A percentile compares a stretch with the other conserved stretches of the same genome.
Conservation (phyloP, 2,797 vertebrate species). For the Graptemys geographica region DNA sequence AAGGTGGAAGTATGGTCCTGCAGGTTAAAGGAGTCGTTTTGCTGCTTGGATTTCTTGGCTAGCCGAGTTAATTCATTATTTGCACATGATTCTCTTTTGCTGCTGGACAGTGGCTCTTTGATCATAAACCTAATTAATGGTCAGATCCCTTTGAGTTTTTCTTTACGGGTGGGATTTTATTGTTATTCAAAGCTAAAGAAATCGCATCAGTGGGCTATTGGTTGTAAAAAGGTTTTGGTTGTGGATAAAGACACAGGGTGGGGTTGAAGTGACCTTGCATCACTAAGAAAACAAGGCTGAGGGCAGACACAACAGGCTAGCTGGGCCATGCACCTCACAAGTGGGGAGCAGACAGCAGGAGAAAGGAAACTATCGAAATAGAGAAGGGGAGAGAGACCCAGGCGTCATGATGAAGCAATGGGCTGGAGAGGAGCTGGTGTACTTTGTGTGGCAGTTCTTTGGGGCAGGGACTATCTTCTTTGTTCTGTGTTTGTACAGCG, state of each 20-base stretch:
- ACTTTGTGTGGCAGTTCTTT: neutral
- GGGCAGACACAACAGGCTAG: neutral
- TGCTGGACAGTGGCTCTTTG: constrained; percentile 66
- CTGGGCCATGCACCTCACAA: neutral
- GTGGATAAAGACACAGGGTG: neutral
- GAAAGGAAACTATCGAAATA: neutral
- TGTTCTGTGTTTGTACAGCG: neutral
- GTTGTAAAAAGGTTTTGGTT: constrained; percentile 9
- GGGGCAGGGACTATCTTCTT: neutral
- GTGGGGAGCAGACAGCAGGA: neutral
- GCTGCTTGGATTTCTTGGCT: constrained; percentile 71
- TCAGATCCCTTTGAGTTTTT: constrained; percentile 29
- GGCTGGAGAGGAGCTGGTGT: rapidly evolving
- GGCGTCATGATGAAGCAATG: neutral
- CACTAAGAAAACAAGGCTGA: neutral
- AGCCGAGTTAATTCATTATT: constrained; percentile 68
- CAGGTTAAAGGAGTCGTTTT: constrained; percentile 56
- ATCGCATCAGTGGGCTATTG: neutral
- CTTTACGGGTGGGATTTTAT: neutral
- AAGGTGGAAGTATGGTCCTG: constrained; percentile 18
- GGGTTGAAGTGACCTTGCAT: neutral
- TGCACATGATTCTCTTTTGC: constrained; percentile 67
- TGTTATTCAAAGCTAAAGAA: neutral
- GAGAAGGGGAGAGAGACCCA: neutral
- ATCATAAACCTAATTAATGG: constrained; percentile 66